These are phyloP conservation scores for Leucophenga varia DNA, from an alignment of 1,140 invertebrate species.

Conservation along the genomic window DNA sequence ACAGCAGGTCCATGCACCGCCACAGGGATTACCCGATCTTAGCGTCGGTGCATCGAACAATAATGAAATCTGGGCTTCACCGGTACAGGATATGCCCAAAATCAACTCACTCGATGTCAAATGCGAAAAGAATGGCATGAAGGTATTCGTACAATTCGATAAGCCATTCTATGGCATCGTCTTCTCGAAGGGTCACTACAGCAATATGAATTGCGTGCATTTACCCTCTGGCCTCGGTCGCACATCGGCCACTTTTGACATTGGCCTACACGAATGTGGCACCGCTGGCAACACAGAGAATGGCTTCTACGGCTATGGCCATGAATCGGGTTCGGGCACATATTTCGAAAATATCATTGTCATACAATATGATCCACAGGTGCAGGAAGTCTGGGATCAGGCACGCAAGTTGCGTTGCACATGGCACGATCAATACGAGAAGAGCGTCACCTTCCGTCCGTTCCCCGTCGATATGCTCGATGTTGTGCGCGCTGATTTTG, in stretches of 20 bases:
- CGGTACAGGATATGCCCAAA: conserved; percentile 84
- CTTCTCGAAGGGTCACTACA: conserved; percentile 90
- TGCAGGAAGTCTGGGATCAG: conserved; percentile 96
- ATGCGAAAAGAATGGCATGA: conserved; percentile 92
- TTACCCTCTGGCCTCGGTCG: conserved; percentile 83
- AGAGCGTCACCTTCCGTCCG: conserved; percentile 90
- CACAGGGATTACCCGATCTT: conserved; percentile 36
- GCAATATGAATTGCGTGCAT: conserved; percentile 89
- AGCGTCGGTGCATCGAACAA: conserved; percentile 55
- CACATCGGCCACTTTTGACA: conserved; percentile 85
- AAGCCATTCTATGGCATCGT: conserved; percentile 94
- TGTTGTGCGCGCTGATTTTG: conserved; percentile 89
- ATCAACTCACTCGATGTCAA: conserved; percentile 89
- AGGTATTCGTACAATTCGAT: conserved; percentile 88
- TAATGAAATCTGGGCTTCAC: conserved; percentile 80
- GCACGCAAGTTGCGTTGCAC: conserved; percentile 88
- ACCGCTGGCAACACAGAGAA: conserved; percentile 89
- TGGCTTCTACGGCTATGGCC: conserved; percentile 78
- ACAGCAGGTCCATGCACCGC: conserved; percentile 14
- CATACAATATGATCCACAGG: conserved; percentile 91
- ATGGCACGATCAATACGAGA: conserved; percentile 95
- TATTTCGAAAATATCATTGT: conserved; percentile 95
- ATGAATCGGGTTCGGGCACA: conserved; percentile 83
- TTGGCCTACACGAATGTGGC: conserved; percentile 86
- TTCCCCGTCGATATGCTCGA: conserved; percentile 96